Evolutionary conservation across 2,113 vertebrate species (phyloP).

Genomic region (Cygnus atratus): DNA sequence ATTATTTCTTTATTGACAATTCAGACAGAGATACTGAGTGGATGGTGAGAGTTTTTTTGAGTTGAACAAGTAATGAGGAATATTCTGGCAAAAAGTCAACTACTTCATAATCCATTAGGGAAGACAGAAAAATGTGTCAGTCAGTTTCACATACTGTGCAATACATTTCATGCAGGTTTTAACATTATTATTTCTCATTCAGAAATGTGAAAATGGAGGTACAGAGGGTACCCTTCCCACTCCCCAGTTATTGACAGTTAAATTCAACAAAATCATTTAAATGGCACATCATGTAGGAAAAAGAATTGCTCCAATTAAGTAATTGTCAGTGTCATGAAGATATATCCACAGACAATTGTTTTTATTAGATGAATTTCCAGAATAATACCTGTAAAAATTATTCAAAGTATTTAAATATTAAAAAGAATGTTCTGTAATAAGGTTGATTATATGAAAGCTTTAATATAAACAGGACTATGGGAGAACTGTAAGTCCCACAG

Average conservation of each 20-base stretch:
- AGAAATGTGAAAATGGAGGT: neutral
- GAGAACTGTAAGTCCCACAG: neutral
- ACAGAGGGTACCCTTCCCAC: neutral
- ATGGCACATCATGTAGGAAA: neutral
- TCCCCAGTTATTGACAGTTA: neutral
- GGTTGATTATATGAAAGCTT: neutral
- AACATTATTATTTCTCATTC: constrained; percentile 19
- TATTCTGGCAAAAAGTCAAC: constrained; percentile 19
- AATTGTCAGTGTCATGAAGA: neutral
- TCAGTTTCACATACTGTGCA: neutral
- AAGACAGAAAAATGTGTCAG: neutral
- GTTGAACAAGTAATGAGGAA: neutral
- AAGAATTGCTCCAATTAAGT: neutral
- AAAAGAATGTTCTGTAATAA: neutral
- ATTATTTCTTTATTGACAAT: neutral
- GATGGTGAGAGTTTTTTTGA: neutral
- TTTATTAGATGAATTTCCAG: constrained; percentile 23
- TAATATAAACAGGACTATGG: neutral
- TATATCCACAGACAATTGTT: neutral
- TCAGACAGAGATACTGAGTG: neutral
- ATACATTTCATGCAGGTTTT: neutral
- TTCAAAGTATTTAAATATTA: neutral
- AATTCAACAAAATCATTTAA: neutral
- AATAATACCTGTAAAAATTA: neutral
- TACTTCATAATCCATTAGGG: constrained; percentile 15